Conservation (phyloP, 2,888 invertebrate genomes). For the Lasioglossum marginatum region DNA sequence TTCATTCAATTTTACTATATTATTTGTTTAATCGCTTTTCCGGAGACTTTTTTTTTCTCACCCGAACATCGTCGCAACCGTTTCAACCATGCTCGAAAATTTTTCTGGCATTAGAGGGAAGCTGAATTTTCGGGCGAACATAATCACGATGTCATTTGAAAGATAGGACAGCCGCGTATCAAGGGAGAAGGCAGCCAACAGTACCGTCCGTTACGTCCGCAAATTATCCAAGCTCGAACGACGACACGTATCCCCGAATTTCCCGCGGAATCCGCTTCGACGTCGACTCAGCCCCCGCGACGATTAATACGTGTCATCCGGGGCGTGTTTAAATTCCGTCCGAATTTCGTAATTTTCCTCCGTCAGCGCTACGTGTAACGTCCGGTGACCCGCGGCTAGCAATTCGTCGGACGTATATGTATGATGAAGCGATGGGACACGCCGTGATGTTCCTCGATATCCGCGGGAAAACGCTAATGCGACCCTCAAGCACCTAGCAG, state of each 20-base stretch:
- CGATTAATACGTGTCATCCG: conserved; percentile 49
- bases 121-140: background rate
- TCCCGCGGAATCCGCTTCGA: conserved; percentile 20
- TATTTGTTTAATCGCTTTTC: background rate
- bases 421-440: conserved; percentile 37
- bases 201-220: background rate
- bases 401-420: conserved; percentile 38
- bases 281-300: conserved; percentile 10
- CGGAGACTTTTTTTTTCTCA: too few species aligned
- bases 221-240: conserved; percentile 8
- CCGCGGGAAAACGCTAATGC: conserved; percentile 28
- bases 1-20: background rate
- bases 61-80: background rate
- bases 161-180: background rate
- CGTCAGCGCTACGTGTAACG: conserved; percentile 40
- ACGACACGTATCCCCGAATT: conserved; percentile 7
- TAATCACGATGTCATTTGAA: background rate
- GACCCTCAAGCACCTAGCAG: background rate
- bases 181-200: background rate
- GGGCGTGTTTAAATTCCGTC: conserved; percentile 49
- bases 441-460: conserved; percentile 35
- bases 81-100: background rate
- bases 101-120: background rate
- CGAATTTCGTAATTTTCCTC: conserved; percentile 54
- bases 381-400: conserved; percentile 29